Percentiles rank a stretch among this genome's conserved stretches.
Conservation (phyloP, 2,888 invertebrate genomes). For the Oithona nana region DNA sequence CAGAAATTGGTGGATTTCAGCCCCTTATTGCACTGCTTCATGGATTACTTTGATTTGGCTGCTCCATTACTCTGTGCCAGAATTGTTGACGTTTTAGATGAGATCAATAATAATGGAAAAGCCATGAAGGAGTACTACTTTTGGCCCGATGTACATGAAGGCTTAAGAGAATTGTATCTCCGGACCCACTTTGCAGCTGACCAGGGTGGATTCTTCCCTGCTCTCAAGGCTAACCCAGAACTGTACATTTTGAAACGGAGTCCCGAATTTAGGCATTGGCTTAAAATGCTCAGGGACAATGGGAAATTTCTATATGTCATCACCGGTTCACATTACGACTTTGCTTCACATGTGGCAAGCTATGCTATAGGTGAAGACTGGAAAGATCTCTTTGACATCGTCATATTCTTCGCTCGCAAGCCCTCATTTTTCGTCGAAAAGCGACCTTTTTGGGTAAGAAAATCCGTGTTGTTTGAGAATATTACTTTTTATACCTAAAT, state of each 20-base stretch:
- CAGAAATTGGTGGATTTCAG: slow-evolving; percentile 15
- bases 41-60: slow-evolving; percentile 17
- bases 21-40: slow-evolving; percentile 15
- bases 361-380: slow-evolving; percentile 45
- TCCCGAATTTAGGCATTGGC: slow-evolving; percentile 16
- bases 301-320: slow-evolving; percentile 25
- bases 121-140: slow-evolving; percentile 33
- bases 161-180: slow-evolving; percentile 39
- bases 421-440: slow-evolving; percentile 44
- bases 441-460: slow-evolving; percentile 19
- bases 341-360: slow-evolving; percentile 42
- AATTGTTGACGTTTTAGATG: slow-evolving; percentile 41
- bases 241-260: slow-evolving; percentile 14
- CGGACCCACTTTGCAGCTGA: slow-evolving; percentile 26
- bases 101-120: slow-evolving; percentile 26
- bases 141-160: slow-evolving; percentile 44
- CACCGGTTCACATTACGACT: slow-evolving; percentile 52
- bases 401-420: slow-evolving; percentile 47
- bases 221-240: slow-evolving; percentile 29
- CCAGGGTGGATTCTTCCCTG: slow-evolving; percentile 40
- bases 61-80: slow-evolving; percentile 14
- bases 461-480: no score
- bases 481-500: no score
- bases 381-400: slow-evolving; percentile 42
- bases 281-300: slow-evolving; percentile 13